Evolutionary conservation across 1,140 invertebrate genomes (phyloP).

Genomic region (Magallana gigas): DNA sequence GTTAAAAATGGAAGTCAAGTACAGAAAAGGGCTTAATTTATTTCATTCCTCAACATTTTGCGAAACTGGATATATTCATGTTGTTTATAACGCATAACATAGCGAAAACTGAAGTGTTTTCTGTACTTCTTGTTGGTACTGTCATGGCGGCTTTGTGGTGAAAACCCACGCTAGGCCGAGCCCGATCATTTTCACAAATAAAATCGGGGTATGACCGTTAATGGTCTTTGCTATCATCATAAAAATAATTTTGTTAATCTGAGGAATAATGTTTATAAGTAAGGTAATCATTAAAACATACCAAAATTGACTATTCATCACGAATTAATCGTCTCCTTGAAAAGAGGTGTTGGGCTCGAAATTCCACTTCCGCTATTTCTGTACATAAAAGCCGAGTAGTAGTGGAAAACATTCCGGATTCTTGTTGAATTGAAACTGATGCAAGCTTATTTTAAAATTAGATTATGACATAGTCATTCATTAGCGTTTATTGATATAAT

Average conservation of each 20-base stretch:
- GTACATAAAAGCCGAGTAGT: background rate
- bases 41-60: too few species aligned
- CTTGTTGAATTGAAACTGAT: background rate
- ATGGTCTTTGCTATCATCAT: background rate
- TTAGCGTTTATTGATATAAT: too few species aligned
- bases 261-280: background rate
- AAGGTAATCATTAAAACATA: background rate
- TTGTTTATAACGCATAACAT: too few species aligned
- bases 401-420: background rate
- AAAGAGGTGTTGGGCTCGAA: conserved; percentile 36
- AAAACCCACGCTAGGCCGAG: conserved; percentile 28
- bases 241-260: background rate
- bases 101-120: too few species aligned
- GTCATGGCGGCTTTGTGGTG: conserved; percentile 7
- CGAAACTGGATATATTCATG: too few species aligned
- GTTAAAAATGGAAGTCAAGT: too few species aligned
- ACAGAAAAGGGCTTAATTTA: too few species aligned
- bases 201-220: background rate
- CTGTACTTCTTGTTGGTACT: background rate
- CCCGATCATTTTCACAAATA: background rate
- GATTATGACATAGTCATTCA: too few species aligned
- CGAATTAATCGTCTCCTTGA: background rate
- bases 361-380: conserved; percentile 26
- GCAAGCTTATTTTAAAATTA: too few species aligned
- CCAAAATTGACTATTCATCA: background rate